phyloP scores from a whole-genome alignment of 2,797 vertebrate genomes.

The Otolemur crassicaudatus region DNA sequence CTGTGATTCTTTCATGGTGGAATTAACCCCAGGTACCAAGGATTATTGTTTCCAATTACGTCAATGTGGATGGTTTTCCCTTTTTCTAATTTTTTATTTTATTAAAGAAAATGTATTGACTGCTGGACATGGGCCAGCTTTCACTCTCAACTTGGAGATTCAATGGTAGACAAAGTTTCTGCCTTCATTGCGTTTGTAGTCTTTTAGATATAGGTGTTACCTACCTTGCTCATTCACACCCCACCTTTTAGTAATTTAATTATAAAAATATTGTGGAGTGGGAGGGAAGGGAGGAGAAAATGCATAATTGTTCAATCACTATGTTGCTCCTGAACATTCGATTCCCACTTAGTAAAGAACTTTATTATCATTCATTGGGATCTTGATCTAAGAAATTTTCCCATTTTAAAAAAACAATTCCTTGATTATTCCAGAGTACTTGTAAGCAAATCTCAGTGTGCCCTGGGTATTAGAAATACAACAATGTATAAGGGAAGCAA shows the following conservation, averaged over 20 bases:
- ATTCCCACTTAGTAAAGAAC: not conserved
- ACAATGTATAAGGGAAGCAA: not conserved
- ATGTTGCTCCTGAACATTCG: not conserved
- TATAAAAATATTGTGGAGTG: constrained; percentile 9
- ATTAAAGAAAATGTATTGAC: not conserved
- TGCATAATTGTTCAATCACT: not conserved
- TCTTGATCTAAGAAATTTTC: constrained; percentile 1
- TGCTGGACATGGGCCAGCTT: not conserved
- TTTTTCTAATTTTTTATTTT: constrained; percentile 16
- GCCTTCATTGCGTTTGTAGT: not conserved
- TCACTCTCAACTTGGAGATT: not conserved
- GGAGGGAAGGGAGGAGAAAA: not conserved
- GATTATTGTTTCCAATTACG: not conserved
- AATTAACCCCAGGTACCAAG: not conserved
- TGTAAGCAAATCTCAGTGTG: not conserved
- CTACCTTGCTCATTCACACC: not conserved
- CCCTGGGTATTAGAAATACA: not conserved
- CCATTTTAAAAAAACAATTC: not conserved
- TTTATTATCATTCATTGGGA: not conserved
- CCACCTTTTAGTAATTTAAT: not conserved
- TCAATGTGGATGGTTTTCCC: not conserved
- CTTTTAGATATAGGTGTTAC: not conserved
- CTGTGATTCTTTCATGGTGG: constrained; percentile 27
- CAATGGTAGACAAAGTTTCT: not conserved
- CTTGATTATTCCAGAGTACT: not conserved